These are phyloP conservation scores for Bibio marci DNA, from an alignment of 2,888 invertebrate genomes.

Conservation along the genomic window DNA sequence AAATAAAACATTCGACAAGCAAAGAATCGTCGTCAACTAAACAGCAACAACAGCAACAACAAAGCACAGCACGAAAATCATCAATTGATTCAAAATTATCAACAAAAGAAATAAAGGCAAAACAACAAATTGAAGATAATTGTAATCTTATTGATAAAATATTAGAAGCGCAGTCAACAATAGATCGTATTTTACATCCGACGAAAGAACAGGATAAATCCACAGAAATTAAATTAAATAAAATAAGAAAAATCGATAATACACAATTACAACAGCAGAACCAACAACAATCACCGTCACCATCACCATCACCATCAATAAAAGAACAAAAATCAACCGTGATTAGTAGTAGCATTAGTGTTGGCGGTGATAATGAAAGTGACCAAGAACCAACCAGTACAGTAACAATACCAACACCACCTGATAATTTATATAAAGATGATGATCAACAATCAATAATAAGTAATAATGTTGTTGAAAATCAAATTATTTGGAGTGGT, in stretches of 20 bases:
- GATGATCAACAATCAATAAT: background rate
- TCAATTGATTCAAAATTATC: no score
- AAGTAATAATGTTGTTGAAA: background rate
- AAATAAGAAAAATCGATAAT: no score
- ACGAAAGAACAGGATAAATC: background rate
- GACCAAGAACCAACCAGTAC: conserved; percentile 71
- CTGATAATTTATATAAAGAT: conserved; percentile 12
- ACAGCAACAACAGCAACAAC: conserved; percentile 16
- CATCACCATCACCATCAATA: no score
- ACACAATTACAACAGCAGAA: no score
- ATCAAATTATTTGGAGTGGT: conserved; percentile 39
- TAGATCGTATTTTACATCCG: conserved; percentile 1
- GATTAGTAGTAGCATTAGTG: background rate
- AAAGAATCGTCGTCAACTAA: no score
- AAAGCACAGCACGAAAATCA: conserved; percentile 8
- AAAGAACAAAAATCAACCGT: conserved; percentile 7
- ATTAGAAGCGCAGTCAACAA: conserved; percentile 14
- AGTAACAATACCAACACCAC: conserved; percentile 45
- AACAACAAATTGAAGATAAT: conserved; percentile 10
- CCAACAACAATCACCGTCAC: conserved; percentile 11
- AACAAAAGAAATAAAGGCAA: no score
- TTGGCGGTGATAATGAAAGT: conserved; percentile 38
- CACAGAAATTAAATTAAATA: conserved; percentile 7
- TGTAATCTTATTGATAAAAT: conserved; percentile 27
- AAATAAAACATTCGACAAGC: no score